A percentile compares a stretch with the other conserved stretches of the same genome.
Conservation (phyloP, 2,113 vertebrate genomes). For the Toxostoma redivivum region DNA sequence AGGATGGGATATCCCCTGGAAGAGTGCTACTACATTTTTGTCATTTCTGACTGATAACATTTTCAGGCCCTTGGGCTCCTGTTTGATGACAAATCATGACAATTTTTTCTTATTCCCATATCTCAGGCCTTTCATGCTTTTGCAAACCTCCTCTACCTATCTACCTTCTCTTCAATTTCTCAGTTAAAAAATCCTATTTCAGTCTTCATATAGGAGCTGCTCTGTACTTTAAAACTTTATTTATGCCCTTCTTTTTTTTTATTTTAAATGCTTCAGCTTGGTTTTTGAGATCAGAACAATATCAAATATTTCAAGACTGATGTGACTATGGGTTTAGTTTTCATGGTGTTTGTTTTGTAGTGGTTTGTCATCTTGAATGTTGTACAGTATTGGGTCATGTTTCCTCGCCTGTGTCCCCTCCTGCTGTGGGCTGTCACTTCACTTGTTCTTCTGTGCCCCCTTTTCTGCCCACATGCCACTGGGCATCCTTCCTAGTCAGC, state of each 20-base stretch:
- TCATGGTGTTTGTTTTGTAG: background rate
- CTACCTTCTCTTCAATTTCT: background rate
- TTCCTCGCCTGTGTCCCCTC: background rate
- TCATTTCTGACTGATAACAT: background rate
- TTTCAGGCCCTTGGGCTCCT: background rate
- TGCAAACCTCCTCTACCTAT: background rate
- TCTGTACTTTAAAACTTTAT: background rate
- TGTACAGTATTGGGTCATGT: fast-evolving
- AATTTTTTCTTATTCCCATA: background rate
- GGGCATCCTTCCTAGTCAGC: background rate
- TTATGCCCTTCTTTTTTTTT: background rate
- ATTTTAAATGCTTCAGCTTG: background rate
- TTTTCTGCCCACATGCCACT: background rate
- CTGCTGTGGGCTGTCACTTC: fast-evolving
- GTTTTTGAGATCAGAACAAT: background rate
- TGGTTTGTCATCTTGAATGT: background rate
- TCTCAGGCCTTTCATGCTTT: background rate
- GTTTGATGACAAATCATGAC: background rate
- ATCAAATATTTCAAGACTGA: background rate
- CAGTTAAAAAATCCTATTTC: background rate
- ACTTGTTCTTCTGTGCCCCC: background rate
- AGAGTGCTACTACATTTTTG: background rate
- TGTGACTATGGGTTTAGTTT: background rate
- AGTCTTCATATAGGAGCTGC: background rate
- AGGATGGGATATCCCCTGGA: background rate